These are phyloP conservation scores for Podilymbus podiceps DNA, from an alignment of 2,113 vertebrate genomes.

Conservation along the genomic window DNA sequence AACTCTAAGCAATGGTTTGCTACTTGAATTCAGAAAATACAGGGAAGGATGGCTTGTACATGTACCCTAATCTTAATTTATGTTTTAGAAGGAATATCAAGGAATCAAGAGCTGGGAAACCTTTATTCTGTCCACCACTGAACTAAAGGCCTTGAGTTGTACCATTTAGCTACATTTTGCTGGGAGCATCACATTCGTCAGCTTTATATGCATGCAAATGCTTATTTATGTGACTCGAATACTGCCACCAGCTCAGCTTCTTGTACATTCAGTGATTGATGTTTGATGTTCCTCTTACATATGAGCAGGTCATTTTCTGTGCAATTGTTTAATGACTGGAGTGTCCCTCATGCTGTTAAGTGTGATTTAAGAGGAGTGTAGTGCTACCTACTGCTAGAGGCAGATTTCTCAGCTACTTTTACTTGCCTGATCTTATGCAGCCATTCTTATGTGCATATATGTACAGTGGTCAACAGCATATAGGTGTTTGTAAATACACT, in stretches of 20 bases:
- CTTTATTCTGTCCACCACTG: background rate
- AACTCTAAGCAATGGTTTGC: background rate
- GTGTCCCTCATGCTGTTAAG: background rate
- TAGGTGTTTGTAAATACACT: background rate
- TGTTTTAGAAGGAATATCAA: too few species aligned
- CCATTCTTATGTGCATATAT: background rate
- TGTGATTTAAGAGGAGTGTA: background rate
- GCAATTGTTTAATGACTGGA: background rate
- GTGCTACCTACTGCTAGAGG: background rate
- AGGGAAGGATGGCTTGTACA: background rate
- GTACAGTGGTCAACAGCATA: background rate
- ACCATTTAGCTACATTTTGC: background rate
- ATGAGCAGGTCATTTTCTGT: background rate
- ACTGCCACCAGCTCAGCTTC: background rate
- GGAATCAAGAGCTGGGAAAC: background rate
- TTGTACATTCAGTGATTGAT: background rate
- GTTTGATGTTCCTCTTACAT: background rate
- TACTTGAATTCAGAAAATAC: background rate
- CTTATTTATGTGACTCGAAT: background rate
- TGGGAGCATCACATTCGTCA: rapidly evolving
- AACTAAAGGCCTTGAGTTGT: background rate
- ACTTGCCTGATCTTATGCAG: background rate
- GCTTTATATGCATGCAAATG: rapidly evolving
- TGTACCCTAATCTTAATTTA: background rate
- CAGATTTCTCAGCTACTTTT: background rate